Evolutionary conservation across 2,888 invertebrate genomes (phyloP).

Genomic region (Stenichneumon culpator): DNA sequence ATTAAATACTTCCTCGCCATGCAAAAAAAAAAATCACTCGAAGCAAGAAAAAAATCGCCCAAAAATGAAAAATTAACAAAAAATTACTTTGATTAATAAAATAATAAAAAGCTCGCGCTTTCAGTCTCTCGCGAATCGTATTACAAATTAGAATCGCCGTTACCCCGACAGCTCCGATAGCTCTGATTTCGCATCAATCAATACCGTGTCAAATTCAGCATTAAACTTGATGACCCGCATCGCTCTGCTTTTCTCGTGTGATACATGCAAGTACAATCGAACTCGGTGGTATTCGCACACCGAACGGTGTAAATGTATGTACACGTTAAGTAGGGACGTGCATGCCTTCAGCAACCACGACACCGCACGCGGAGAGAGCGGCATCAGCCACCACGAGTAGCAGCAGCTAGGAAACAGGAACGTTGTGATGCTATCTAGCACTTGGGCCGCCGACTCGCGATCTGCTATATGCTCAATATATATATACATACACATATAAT

Average conservation of each 20-base stretch:
- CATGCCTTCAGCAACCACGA: slow-evolving; percentile 67
- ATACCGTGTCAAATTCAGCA: neutral
- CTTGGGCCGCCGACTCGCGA: slow-evolving; percentile 61
- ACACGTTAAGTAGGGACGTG: slow-evolving; percentile 68
- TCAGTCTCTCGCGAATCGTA: neutral
- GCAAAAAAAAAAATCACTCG: too few relatives aligned
- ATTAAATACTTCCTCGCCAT: too few relatives aligned
- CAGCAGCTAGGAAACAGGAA: slow-evolving; percentile 63
- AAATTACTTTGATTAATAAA: too few relatives aligned
- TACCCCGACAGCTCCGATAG: neutral
- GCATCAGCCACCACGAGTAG: slow-evolving; percentile 66
- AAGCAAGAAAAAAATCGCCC: too few relatives aligned
- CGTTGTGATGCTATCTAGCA: slow-evolving; percentile 71
- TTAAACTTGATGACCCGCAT: neutral
- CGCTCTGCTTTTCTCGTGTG: neutral
- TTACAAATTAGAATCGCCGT: neutral
- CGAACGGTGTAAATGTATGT: slow-evolving; percentile 23
- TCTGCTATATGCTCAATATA: slow-evolving; percentile 16
- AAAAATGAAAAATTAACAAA: too few relatives aligned
- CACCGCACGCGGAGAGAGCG: slow-evolving; percentile 37
- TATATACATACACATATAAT: slow-evolving; percentile 6
- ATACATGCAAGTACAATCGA: slow-evolving; percentile 20
- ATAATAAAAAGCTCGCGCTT: neutral
- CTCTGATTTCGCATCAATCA: neutral
- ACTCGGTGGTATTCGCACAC: slow-evolving; percentile 13